A percentile compares a stretch with the other conserved stretches of the same genome.
These are phyloP conservation scores for Hyaena hyaena DNA, from an alignment of 2,113 vertebrate species.

Conservation along the genomic window DNA sequence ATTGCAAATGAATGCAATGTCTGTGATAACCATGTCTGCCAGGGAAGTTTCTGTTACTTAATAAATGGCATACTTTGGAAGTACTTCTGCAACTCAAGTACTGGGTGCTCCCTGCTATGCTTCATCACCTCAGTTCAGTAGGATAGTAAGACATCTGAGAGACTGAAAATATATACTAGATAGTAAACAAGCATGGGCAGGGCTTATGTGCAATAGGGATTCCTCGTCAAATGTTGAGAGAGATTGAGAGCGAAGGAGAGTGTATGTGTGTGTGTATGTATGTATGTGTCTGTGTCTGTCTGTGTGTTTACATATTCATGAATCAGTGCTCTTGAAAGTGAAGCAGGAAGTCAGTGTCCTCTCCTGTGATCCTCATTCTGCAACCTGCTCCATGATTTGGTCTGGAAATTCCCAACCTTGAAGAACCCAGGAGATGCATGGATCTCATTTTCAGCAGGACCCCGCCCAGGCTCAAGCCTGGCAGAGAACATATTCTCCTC, in stretches of 20 bases:
- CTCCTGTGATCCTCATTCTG: background rate
- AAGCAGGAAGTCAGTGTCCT: background rate
- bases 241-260: background rate
- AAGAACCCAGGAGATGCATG: background rate
- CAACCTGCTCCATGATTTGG: background rate
- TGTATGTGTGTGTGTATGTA: background rate
- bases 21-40: background rate
- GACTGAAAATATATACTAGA: background rate
- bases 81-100: background rate
- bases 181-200: background rate
- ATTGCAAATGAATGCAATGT: background rate
- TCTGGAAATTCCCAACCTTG: background rate
- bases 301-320: background rate
- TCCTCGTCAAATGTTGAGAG: background rate
- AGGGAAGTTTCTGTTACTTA: constrained; percentile 55
- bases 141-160: background rate
- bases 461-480: too few species aligned
- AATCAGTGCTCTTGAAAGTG: background rate
- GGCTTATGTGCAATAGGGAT: background rate
- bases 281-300: background rate
- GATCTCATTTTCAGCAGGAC: background rate
- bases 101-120: background rate
- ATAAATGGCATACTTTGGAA: background rate
- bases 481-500: background rate
- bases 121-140: background rate